These are phyloP conservation scores for Adelphocoris suturalis DNA, from an alignment of 2,888 invertebrate species.

Conservation along the genomic window DNA sequence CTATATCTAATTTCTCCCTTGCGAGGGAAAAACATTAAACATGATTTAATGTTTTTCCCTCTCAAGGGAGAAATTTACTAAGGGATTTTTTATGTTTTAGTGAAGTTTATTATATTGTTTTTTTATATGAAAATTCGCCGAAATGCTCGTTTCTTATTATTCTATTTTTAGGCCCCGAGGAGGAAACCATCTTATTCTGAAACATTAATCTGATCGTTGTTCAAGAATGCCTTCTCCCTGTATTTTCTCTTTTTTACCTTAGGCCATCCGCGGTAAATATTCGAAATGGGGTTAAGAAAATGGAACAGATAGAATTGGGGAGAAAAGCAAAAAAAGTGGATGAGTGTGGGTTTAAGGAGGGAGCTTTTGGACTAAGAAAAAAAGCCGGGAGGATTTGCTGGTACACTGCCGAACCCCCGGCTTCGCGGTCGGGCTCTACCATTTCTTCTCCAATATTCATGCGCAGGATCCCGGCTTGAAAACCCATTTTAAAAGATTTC, in stretches of 20 bases:
- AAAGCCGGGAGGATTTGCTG: conserved; percentile 62
- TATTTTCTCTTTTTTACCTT: background rate
- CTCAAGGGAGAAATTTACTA: too few relatives aligned
- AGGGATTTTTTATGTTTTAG: too few relatives aligned
- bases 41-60: too few relatives aligned
- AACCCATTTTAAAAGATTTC: conserved; percentile 71
- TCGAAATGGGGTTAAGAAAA: conserved; percentile 59
- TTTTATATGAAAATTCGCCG: too few relatives aligned
- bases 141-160: too few relatives aligned
- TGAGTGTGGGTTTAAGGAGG: conserved; percentile 21
- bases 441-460: conserved; percentile 67
- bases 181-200: too few relatives aligned
- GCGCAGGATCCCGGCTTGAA: conserved; percentile 67
- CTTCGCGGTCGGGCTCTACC: conserved; percentile 38
- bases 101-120: too few relatives aligned
- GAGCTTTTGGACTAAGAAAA: conserved; percentile 58
- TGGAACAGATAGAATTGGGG: conserved; percentile 57
- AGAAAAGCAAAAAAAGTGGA: conserved; percentile 5
- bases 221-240: background rate
- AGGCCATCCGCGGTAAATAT: conserved; percentile 32
- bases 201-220: background rate
- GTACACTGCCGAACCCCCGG: conserved; percentile 46
- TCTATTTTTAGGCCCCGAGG: too few relatives aligned
- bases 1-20: too few relatives aligned
- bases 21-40: too few relatives aligned